These are phyloP conservation scores for Dysdera silvatica DNA, from an alignment of 1,140 invertebrate species.

Conservation along the genomic window DNA sequence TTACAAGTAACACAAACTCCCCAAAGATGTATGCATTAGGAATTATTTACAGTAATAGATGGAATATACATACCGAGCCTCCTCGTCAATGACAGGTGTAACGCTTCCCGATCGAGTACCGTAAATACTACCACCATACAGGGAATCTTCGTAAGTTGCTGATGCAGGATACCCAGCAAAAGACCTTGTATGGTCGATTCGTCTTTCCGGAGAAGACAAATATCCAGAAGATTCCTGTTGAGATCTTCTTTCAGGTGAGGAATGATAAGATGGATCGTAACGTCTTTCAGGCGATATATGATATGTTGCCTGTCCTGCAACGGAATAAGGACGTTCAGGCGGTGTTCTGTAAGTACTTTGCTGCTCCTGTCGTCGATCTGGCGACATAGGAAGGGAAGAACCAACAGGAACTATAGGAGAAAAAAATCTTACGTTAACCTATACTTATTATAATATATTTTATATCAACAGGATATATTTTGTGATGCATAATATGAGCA, in stretches of 20 bases:
- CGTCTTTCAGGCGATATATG: slow-evolving; percentile 29
- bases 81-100: slow-evolving; percentile 79
- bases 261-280: slow-evolving; percentile 26
- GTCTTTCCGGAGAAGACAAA: slow-evolving; percentile 74
- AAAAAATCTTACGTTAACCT: too few species aligned
- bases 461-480: too few species aligned
- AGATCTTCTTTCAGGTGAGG: slow-evolving; percentile 33
- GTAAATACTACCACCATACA: slow-evolving; percentile 29
- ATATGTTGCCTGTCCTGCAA: slow-evolving; percentile 32
- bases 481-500: too few species aligned
- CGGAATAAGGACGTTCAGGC: slow-evolving; percentile 37
- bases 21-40: too few species aligned
- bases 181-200: slow-evolving; percentile 38
- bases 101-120: slow-evolving; percentile 58
- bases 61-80: slow-evolving; percentile 60
- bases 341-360: slow-evolving; percentile 30
- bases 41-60: too few species aligned
- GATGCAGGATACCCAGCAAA: slow-evolving; percentile 22
- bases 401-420: slow-evolving; percentile 11
- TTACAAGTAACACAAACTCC: too few species aligned
- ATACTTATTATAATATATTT: too few species aligned
- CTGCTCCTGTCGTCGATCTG: slow-evolving; percentile 29
- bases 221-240: slow-evolving; percentile 57
- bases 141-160: slow-evolving; percentile 19
- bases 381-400: slow-evolving; percentile 16